These are phyloP conservation scores for Pluvialis apricaria DNA, from an alignment of 2,113 vertebrate genomes.

Conservation along the genomic window DNA sequence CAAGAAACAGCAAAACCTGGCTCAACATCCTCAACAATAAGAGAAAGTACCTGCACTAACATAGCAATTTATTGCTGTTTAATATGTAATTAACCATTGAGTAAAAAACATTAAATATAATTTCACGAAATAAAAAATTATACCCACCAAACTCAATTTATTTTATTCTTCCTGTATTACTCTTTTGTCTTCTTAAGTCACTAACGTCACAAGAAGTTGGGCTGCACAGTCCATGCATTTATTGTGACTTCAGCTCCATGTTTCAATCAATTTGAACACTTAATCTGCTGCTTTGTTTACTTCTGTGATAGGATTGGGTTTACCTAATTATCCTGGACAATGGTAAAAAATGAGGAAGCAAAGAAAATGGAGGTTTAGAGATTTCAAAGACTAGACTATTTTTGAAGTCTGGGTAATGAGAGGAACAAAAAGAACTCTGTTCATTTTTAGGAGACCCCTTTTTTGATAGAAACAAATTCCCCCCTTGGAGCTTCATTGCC, in stretches of 20 bases:
- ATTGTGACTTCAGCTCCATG: not conserved
- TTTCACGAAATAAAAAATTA: not conserved
- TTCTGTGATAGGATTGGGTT: not conserved
- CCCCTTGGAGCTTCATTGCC: not conserved
- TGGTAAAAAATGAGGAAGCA: not conserved
- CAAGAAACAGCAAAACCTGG: not conserved
- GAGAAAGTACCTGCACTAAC: not conserved
- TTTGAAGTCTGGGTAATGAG: not conserved
- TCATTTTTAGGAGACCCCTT: not conserved
- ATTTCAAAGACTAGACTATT: not conserved
- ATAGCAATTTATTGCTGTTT: not conserved
- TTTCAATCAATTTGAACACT: not conserved
- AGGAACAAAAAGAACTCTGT: not conserved
- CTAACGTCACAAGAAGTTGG: not conserved
- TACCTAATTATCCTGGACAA: not conserved
- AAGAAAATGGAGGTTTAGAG: not conserved
- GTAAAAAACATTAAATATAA: not conserved
- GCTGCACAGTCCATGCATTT: not conserved
- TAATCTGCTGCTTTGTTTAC: not conserved
- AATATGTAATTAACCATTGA: not conserved
- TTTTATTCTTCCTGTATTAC: not conserved
- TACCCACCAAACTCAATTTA: not conserved
- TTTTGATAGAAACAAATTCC: not conserved
- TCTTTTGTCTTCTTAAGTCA: not conserved
- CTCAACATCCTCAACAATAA: not conserved